A percentile compares a stretch with the other conserved stretches of the same genome.
Conservation (phyloP, 2,888 invertebrate genomes). For the Dyspetes luteomarginatus region DNA sequence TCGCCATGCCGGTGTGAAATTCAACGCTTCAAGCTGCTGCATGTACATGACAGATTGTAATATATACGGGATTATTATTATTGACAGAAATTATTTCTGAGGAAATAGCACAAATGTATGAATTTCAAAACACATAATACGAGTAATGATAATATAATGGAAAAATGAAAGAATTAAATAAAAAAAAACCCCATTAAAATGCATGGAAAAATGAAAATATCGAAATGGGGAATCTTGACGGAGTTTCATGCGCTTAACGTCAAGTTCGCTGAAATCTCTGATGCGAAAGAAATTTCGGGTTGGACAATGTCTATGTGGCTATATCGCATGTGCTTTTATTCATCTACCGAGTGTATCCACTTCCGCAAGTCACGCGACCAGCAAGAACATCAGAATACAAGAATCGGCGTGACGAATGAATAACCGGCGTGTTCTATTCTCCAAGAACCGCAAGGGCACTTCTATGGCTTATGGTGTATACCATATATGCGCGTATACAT, state of each 20-base stretch:
- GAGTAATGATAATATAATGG: too few species aligned
- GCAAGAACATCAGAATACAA: constrained; percentile 46
- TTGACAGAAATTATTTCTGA: too few species aligned
- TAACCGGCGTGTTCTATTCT: constrained; percentile 44
- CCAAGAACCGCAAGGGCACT: constrained; percentile 9
- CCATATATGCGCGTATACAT: background rate
- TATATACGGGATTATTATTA: too few species aligned
- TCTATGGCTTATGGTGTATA: constrained; percentile 12
- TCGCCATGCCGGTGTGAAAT: too few species aligned
- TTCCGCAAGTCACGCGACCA: constrained; percentile 74
- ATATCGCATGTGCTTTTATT: constrained; percentile 33
- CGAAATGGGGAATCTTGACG: background rate
- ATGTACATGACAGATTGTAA: too few species aligned
- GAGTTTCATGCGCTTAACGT: background rate
- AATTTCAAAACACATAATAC: too few species aligned
- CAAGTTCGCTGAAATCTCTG: background rate
- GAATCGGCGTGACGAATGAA: constrained; percentile 69
- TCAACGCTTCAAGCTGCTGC: too few species aligned
- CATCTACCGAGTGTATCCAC: constrained; percentile 50
- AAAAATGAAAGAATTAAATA: background rate
- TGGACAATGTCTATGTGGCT: too few species aligned
- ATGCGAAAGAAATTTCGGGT: background rate
- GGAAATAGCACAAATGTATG: too few species aligned
- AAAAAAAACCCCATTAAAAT: background rate
- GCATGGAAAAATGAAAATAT: constrained; percentile 1